Percentiles rank a stretch among this genome's conserved stretches.
Conservation (phyloP, 2,797 vertebrate species). For the Helicolenus hilgendorfi region DNA sequence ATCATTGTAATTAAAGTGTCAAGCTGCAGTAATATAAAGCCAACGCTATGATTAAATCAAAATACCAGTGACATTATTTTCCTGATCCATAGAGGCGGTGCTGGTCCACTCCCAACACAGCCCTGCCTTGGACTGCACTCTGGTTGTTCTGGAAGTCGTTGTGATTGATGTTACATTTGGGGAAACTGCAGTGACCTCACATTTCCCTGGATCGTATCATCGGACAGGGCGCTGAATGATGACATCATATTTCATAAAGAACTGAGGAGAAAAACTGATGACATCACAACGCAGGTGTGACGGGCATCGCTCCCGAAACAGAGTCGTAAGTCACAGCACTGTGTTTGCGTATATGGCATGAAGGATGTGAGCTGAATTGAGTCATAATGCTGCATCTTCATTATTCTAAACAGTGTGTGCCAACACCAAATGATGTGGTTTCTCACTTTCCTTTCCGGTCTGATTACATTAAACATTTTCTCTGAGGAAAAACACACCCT, state of each 20-base stretch:
- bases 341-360: slow-evolving; percentile 5
- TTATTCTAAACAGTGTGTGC: slow-evolving; percentile 30
- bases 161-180: slow-evolving; percentile 68
- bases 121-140: slow-evolving; percentile 24
- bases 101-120: slow-evolving; percentile 16
- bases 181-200: slow-evolving; percentile 62
- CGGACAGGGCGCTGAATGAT: slow-evolving; percentile 47
- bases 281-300: slow-evolving; percentile 68
- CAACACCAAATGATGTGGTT: slow-evolving; percentile 13
- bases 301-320: slow-evolving; percentile 38
- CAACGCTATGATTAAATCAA: slow-evolving; percentile 61
- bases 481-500: slow-evolving; percentile 36
- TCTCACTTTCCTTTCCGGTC: slow-evolving; percentile 45
- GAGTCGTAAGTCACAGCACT: slow-evolving; percentile 20
- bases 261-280: slow-evolving; percentile 40
- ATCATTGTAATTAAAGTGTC: slow-evolving; percentile 74
- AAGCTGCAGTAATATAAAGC: slow-evolving; percentile 42
- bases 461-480: slow-evolving; percentile 44
- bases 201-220: slow-evolving; percentile 62
- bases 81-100: slow-evolving; percentile 46
- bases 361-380: neutral
- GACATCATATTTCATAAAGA: slow-evolving; percentile 54
- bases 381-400: slow-evolving; percentile 25
- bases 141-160: slow-evolving; percentile 25
- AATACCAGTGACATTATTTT: slow-evolving; percentile 47